Percentiles rank a stretch among this genome's conserved stretches.
Conservation (phyloP, 2,888 invertebrate species). For the Formica aserva region DNA sequence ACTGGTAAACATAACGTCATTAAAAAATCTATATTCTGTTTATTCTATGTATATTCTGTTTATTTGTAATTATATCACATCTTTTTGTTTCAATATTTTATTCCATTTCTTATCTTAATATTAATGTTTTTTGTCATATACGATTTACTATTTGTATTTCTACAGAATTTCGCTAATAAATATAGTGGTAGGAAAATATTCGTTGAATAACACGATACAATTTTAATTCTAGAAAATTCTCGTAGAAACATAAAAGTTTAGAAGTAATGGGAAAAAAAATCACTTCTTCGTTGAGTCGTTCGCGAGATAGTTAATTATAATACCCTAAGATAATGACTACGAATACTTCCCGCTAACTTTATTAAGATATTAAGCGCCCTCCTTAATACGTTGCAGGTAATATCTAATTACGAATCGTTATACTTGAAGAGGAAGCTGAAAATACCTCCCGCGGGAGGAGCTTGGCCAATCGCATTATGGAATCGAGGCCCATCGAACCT, state of each 20-base stretch:
- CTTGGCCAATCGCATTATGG: constrained; percentile 66
- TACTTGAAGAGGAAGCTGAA: constrained; percentile 56
- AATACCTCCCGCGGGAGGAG: constrained; percentile 50
- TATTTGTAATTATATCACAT: neutral
- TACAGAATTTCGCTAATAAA: neutral
- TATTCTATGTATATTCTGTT: neutral
- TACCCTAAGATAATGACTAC: constrained; percentile 46
- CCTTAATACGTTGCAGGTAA: constrained; percentile 53
- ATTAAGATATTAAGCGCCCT: constrained; percentile 53
- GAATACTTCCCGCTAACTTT: constrained; percentile 49
- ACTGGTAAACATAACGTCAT: neutral
- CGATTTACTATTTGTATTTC: neutral
- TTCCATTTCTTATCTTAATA: neutral
- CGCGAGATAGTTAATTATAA: constrained; percentile 46
- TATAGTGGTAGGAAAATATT: neutral
- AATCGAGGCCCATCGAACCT: constrained; percentile 66
- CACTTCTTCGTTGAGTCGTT: constrained; percentile 17
- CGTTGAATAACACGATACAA: neutral
- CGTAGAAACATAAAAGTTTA: neutral
- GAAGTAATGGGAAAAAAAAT: constrained; percentile 24
- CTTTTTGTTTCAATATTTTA: neutral
- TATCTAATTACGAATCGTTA: constrained; percentile 60
- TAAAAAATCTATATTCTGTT: neutral
- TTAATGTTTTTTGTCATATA: neutral
- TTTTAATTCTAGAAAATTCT: neutral